Evolutionary conservation across 2,113 vertebrate genomes (phyloP).

Genomic region (Petroica traversi): DNA sequence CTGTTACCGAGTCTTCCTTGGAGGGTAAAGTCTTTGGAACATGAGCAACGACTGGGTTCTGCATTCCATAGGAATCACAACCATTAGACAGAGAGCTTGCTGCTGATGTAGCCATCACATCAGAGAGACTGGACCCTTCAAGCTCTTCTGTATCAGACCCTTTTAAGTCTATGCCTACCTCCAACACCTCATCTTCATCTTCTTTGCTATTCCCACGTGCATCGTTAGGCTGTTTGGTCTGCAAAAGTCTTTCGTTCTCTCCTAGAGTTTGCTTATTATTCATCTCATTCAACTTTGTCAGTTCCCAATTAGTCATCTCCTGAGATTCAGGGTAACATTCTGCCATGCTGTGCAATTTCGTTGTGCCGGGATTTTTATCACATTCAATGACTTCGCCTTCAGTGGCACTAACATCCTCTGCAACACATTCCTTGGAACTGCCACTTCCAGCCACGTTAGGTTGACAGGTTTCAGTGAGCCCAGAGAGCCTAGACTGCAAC

Average conservation of each 20-base stretch:
- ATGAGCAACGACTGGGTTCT: conserved; percentile 74
- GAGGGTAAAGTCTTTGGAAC: conserved; percentile 85
- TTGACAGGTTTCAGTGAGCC: conserved; percentile 33
- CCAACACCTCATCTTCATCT: conserved; percentile 23
- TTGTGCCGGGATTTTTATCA: conserved; percentile 48
- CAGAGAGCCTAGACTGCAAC: conserved; percentile 38
- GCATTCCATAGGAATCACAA: conserved; percentile 85
- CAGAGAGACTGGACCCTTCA: conserved; percentile 60
- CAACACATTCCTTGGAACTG: conserved; percentile 48
- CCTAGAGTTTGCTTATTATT: conserved; percentile 63
- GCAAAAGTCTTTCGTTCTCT: conserved; percentile 65
- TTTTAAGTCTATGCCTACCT: conserved; percentile 55
- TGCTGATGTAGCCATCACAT: conserved; percentile 64
- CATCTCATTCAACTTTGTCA: conserved; percentile 69
- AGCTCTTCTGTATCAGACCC: conserved; percentile 49
- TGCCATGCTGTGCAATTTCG: conserved; percentile 26
- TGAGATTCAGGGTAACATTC: conserved; percentile 72
- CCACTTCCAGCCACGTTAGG: conserved; percentile 41
- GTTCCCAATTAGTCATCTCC: conserved; percentile 69
- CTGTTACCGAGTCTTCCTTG: conserved; percentile 96
- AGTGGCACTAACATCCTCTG: conserved; percentile 45
- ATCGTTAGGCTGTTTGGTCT: conserved; percentile 52
- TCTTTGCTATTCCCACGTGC: conserved; percentile 36
- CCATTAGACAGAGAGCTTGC: conserved; percentile 72
- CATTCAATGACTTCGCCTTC: conserved; percentile 36